phyloP scores from a whole-genome alignment of 2,113 vertebrate species.

The Arizona elegans region DNA sequence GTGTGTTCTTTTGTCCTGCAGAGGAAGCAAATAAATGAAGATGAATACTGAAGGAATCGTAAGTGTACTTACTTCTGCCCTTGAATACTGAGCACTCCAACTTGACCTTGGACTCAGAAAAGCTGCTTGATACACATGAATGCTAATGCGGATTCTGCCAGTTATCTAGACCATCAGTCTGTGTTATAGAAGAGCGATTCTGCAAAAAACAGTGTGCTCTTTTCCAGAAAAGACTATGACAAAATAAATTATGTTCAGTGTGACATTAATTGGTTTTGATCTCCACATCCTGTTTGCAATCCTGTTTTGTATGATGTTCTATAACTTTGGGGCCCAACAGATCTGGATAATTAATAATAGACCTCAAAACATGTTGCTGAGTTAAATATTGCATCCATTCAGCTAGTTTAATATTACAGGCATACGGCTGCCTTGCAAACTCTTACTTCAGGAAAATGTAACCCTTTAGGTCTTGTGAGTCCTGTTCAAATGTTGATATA shows the following conservation, averaged over 20 bases:
- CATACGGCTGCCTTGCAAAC: not conserved
- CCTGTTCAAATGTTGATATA: not conserved
- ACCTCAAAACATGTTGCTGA: not conserved
- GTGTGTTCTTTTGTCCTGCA: slow-evolving; percentile 45
- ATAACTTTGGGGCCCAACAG: not conserved
- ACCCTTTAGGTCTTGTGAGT: not conserved
- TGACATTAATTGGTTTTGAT: not conserved
- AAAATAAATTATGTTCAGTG: not conserved
- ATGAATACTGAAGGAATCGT: not conserved
- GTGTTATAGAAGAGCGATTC: not conserved
- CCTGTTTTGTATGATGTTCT: not conserved
- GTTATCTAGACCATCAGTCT: not conserved
- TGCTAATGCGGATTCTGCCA: rapidly evolving
- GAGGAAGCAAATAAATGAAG: slow-evolving; percentile 57
- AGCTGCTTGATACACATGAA: rapidly evolving
- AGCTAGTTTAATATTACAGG: not conserved
- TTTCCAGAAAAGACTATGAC: not conserved
- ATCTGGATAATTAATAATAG: not conserved
- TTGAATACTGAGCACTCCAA: not conserved
- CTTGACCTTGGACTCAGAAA: not conserved
- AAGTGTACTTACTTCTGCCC: not conserved
- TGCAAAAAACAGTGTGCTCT: not conserved
- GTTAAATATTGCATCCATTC: not conserved
- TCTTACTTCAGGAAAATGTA: not conserved
- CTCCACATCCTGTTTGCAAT: not conserved